Evolutionary conservation across 1,140 invertebrate species (phyloP), one percentile per base, ranked within the genome.

Genomic region (Stegodyphus mimosarum): DNA sequence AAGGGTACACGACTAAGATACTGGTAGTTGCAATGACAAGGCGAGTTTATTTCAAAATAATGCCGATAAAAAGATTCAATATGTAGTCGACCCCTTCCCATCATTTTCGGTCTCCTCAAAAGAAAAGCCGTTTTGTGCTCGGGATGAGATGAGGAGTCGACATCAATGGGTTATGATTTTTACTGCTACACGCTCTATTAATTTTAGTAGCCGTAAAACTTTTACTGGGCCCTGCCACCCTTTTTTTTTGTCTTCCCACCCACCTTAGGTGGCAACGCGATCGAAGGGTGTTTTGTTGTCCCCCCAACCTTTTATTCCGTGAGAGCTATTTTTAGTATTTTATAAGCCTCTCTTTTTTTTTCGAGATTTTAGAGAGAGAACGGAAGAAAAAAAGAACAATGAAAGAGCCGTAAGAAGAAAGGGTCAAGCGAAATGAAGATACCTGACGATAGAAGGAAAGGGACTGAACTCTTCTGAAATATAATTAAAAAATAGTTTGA

Each of bases 151-250:
- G 83, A 86, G 69, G 83, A 86, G 74, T 60, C 67, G 52, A 66
- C 83, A 77, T 86, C 74, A 86, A 86, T 86, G 67, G 83, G 83
- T 86, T 86, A 86, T 86, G 83, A 86, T 86, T 86, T 86, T 86
- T 86, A 86, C 83, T 77, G 75, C 83, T 52, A 71, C 75, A 86
- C 75, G 83, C 83, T 78, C 83, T 86, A 86, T 86, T 86, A 86
- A 86, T 86, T 86, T 86, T 78, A 86, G 83, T 86, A 78, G 83
- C 83, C 83, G 83, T 86, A 86, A 86, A 86, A 86, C 74, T 86
- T 86, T 86, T 86, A 78, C 74, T 2, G 69, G 53, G 49, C 66
- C 50, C 52, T 33, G 15, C 48, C 63, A 13, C 49, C 18, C 63
- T 18, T 18, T 15, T 75, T 48, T 18, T 13, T 50, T 15, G 60